Evolutionary conservation across 2,797 vertebrate species (phyloP).

Genomic region (Naso thynnoides): DNA sequence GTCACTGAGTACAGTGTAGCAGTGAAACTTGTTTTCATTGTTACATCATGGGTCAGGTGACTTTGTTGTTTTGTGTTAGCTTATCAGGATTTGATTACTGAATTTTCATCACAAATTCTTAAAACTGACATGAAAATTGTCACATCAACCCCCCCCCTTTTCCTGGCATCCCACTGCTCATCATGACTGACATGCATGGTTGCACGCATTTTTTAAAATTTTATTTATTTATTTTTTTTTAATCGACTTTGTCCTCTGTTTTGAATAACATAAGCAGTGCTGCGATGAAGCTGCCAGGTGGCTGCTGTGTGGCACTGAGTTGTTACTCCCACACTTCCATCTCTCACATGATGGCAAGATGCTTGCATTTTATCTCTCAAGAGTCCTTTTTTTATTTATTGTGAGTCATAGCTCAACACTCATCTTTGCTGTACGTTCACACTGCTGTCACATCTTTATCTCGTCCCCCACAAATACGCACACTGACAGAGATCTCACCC

Average conservation of each 20-base stretch:
- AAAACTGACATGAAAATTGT: conserved; percentile 2
- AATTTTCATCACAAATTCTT: no score
- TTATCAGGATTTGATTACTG: not conserved
- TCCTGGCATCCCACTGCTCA: conserved; percentile 18
- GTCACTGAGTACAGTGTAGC: no score
- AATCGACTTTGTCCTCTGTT: conserved; percentile 47
- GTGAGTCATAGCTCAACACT: conserved; percentile 29
- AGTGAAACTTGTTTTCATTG: no score
- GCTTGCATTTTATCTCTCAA: conserved; percentile 37
- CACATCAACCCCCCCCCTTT: not conserved
- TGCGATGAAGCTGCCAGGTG: conserved; percentile 55
- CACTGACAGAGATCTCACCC: conserved; percentile 15
- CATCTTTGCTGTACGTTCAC: conserved; percentile 32
- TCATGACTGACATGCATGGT: conserved; percentile 27
- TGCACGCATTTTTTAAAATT: conserved; percentile 20
- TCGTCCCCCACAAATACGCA: conserved; percentile 14
- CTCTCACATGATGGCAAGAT: conserved; percentile 10
- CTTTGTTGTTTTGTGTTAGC: no score
- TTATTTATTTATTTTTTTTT: conserved; percentile 35
- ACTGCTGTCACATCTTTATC: conserved; percentile 27
- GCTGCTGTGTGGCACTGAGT: conserved; percentile 16
- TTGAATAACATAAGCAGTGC: conserved; percentile 49
- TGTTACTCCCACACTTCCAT: conserved; percentile 35
- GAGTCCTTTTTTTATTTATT: conserved; percentile 37
- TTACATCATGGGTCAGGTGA: no score